Evolutionary conservation across 2,797 vertebrate species (phyloP), one percentile per base, ranked within the genome.

Genomic region (Karalla daura): DNA sequence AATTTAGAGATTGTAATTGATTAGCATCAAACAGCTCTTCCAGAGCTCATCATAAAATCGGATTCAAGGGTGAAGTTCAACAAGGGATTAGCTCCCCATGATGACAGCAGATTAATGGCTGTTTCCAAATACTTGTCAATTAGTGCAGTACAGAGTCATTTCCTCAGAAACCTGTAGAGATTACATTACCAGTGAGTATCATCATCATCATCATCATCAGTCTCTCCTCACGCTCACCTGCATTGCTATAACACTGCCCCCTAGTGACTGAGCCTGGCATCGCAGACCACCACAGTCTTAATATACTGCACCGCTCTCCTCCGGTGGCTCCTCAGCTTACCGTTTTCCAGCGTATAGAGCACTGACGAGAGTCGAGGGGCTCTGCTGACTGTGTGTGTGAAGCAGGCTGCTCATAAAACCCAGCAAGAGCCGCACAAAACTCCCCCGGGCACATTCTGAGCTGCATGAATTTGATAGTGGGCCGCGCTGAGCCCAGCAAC

Each of bases 191-290:
- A 40, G 2, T 9, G 56, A 64, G 23, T 5, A 23, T n/a, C n/a
- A n/a, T n/a, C n/a, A n/a, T n/a, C n/a, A n/a, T n/a, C n/a, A n/a
- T n/a, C 3, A 33, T 24, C 43, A 39, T 46, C 30, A 45, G 13
- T 43, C 17, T 24, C 17, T 56, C 39, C 47, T 17, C 24, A 74
- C 27, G n/a, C n/a, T n/a, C n/a, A n/a, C n/a, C n/a, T n/a, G n/a
- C 40, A 44, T 51, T 32, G 73, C 63, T 58, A 61, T 80, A 62
- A 13, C 52, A 83, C 60, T 84, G 76, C 89, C 86, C 80, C 81
- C 87, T 75, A 72, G 87, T 90, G 87, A 76, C 45, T 7, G 21
- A 4, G 12, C 3, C 21, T 41, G 14, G 54, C 10, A 59, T 53
- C 35, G 67, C 62, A 80, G 46, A 39, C 25, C 44, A 47, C 30